These are phyloP conservation scores for Saxicola maurus DNA, from an alignment of 2,797 vertebrate genomes.

Conservation along the genomic window DNA sequence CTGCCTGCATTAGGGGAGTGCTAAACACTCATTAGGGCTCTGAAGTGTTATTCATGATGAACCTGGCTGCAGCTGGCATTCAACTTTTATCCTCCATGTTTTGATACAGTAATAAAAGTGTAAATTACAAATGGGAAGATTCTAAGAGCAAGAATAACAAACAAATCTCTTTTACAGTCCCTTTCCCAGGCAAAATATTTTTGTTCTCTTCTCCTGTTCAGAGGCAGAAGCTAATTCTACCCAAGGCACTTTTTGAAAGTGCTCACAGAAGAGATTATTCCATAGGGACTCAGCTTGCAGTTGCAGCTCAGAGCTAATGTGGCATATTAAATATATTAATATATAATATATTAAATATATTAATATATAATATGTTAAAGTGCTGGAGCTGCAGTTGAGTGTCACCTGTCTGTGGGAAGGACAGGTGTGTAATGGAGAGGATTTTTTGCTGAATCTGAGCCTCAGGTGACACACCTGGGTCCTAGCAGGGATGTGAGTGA, in stretches of 20 bases:
- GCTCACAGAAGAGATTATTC: background rate
- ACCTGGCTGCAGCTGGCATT: background rate
- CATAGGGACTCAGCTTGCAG: background rate
- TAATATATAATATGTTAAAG: no score
- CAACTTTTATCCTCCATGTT: background rate
- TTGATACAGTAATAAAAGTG: background rate
- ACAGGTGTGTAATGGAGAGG: background rate
- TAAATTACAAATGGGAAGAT: background rate
- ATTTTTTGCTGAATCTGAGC: background rate
- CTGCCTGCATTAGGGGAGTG: background rate
- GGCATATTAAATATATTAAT: background rate
- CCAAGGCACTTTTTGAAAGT: background rate
- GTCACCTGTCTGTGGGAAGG: background rate
- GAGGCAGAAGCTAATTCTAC: background rate
- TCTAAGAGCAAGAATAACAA: background rate
- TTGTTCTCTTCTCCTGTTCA: background rate
- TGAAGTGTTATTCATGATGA: background rate
- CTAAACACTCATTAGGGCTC: slow-evolving; percentile 47
- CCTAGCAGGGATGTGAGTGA: background rate
- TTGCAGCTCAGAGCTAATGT: background rate
- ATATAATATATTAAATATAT: no score
- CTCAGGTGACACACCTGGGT: background rate
- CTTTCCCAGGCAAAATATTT: background rate
- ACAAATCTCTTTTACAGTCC: background rate
- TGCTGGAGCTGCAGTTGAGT: background rate